Percentiles rank a stretch among this genome's conserved stretches.
These are phyloP conservation scores for Incurvaria masculella DNA, from an alignment of 2,888 invertebrate species.

Conservation along the genomic window DNA sequence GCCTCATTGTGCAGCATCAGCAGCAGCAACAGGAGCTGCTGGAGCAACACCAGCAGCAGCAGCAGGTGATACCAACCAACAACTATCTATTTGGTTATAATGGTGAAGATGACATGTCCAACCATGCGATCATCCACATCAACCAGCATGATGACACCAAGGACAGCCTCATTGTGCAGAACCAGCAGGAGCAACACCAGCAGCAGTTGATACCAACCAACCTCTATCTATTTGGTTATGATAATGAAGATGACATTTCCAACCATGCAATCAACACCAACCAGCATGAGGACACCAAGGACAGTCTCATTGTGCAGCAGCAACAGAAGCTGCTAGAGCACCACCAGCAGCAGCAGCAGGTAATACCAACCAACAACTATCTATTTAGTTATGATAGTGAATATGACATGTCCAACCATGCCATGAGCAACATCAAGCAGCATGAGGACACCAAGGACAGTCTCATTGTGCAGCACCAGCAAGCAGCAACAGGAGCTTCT, in stretches of 20 bases:
- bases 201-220: slow-evolving; percentile 22
- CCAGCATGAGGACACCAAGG: slow-evolving; percentile 52
- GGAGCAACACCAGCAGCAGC: slow-evolving; percentile 47
- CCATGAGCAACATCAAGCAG: too few relatives aligned
- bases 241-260: too few relatives aligned
- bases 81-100: not conserved
- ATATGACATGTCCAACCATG: too few relatives aligned
- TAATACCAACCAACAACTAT: too few relatives aligned
- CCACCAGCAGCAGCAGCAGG: not conserved
- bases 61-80: not conserved
- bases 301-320: slow-evolving; percentile 42
- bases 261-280: too few relatives aligned
- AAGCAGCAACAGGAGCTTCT: slow-evolving; percentile 3
- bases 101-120: slow-evolving; percentile 27
- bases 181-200: slow-evolving; percentile 49
- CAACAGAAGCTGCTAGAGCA: slow-evolving; percentile 6
- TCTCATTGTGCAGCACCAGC: slow-evolving; percentile 44
- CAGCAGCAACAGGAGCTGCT: slow-evolving; percentile 48
- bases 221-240: not conserved
- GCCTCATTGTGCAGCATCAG: slow-evolving; percentile 47
- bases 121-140: slow-evolving; percentile 44
- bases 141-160: slow-evolving; percentile 51
- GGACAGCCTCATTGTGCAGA: slow-evolving; percentile 48
- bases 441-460: slow-evolving; percentile 52
- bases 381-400: too few relatives aligned